Conservation (phyloP, 2,888 invertebrate genomes). For the Acleris laterana region DNA sequence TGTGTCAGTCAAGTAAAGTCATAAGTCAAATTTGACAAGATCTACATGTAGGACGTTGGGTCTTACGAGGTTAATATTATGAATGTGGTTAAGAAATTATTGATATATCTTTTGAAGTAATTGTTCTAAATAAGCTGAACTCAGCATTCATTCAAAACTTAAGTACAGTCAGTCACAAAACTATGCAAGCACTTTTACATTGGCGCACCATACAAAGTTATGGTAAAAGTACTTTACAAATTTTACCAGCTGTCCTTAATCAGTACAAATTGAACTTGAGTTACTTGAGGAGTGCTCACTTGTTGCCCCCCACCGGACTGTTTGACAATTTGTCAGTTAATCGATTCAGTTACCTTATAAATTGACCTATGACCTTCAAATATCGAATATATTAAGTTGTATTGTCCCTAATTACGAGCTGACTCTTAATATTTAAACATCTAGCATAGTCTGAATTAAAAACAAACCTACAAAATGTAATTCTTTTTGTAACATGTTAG, state of each 20-base stretch:
- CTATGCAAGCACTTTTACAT: constrained; percentile 27
- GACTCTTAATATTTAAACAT: constrained; percentile 19
- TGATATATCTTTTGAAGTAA: constrained; percentile 30
- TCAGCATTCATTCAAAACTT: constrained; percentile 27
- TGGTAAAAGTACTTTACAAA: constrained; percentile 15
- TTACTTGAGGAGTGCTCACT: constrained; percentile 30
- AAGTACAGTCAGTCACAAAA: constrained; percentile 18
- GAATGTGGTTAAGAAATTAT: constrained; percentile 30
- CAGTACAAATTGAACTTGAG: constrained; percentile 16
- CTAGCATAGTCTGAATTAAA: constrained; percentile 22
- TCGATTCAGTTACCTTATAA: constrained; percentile 25
- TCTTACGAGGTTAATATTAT: too few species aligned
- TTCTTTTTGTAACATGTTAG: too few species aligned
- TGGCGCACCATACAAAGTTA: constrained; percentile 17
- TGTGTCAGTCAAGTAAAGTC: too few species aligned
- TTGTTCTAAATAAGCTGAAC: constrained; percentile 14
- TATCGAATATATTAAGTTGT: constrained; percentile 27
- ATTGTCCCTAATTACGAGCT: constrained; percentile 9
- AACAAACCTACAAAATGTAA: neutral
- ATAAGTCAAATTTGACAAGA: too few species aligned
- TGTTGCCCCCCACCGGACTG: neutral
- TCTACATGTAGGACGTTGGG: too few species aligned
- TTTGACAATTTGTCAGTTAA: constrained; percentile 11
- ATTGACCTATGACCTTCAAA: constrained; percentile 30
- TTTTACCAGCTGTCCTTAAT: constrained; percentile 2